Evolutionary conservation across 1,140 invertebrate species (phyloP).

Genomic region (Bemisia tabaci): DNA sequence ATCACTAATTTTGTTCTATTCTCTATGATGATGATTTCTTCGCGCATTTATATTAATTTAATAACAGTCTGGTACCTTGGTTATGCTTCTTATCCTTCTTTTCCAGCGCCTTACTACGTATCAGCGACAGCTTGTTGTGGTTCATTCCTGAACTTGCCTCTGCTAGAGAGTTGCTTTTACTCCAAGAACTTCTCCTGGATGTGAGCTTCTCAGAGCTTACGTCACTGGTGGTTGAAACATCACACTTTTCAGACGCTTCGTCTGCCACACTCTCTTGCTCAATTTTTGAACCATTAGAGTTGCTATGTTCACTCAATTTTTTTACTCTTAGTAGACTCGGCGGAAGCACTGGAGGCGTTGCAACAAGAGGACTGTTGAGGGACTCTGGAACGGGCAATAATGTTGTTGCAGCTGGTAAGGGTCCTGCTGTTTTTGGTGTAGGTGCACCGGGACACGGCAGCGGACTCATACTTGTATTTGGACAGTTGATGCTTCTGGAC

Average conservation of each 20-base stretch:
- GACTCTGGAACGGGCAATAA: constrained; percentile 74
- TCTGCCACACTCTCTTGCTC: neutral
- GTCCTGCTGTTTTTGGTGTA: constrained; percentile 22
- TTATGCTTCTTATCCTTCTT: constrained; percentile 22
- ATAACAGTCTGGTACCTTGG: too few species aligned
- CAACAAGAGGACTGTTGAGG: constrained; percentile 44
- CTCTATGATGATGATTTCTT: too few species aligned
- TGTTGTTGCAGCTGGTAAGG: constrained; percentile 63
- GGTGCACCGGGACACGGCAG: neutral
- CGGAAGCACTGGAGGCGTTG: neutral
- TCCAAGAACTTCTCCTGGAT: neutral
- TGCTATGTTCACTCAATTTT: constrained; percentile 17
- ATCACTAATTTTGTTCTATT: too few species aligned
- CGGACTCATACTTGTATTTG: neutral
- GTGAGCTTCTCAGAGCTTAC: neutral
- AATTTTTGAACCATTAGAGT: constrained; percentile 22
- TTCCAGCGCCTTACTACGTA: constrained; percentile 15
- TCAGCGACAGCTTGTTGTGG: neutral
- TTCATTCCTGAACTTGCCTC: neutral
- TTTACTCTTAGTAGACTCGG: neutral
- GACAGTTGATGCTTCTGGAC: constrained; percentile 13
- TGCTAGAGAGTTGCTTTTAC: neutral
- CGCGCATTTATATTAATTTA: too few species aligned
- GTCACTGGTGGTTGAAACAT: neutral
- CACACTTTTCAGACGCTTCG: neutral